A percentile compares a stretch with the other conserved stretches of the same genome.
Conservation (phyloP, 2,888 invertebrate species). For the Drosophila trichaetosa region DNA sequence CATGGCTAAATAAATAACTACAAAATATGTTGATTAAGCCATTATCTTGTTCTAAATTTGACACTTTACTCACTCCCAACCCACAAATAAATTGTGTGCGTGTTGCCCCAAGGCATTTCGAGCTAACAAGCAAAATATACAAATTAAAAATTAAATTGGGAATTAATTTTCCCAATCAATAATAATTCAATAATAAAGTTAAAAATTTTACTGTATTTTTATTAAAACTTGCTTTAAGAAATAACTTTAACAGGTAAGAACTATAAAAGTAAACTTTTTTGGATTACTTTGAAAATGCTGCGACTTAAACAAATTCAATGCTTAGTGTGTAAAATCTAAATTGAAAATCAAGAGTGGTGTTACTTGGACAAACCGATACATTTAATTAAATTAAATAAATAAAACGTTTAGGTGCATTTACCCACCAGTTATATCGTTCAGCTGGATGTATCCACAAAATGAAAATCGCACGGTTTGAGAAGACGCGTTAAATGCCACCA, state of each 20-base stretch:
- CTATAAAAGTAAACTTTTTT: neutral
- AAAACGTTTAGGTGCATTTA: neutral
- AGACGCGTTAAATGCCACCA: conserved; percentile 23
- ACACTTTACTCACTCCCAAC: neutral
- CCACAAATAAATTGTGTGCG: neutral
- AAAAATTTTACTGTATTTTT: neutral
- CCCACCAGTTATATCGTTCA: conserved; percentile 32
- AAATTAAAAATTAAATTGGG: neutral
- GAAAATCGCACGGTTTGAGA: conserved; percentile 15
- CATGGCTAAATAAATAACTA: conserved; percentile 5
- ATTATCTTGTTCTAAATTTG: neutral
- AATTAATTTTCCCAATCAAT: neutral
- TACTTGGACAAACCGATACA: neutral
- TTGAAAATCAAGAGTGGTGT: neutral
- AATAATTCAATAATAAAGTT: neutral
- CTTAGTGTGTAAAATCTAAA: neutral
- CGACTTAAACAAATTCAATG: neutral
- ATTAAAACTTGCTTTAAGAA: neutral
- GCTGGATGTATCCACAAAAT: conserved; percentile 39
- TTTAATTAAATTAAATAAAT: neutral
- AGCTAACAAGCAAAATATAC: neutral
- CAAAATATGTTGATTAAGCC: neutral
- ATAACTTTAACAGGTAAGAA: neutral
- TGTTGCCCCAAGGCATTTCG: neutral
- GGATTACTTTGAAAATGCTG: neutral